Evolutionary conservation across 2,797 vertebrate species (phyloP).

Genomic region (Crax fasciolata): DNA sequence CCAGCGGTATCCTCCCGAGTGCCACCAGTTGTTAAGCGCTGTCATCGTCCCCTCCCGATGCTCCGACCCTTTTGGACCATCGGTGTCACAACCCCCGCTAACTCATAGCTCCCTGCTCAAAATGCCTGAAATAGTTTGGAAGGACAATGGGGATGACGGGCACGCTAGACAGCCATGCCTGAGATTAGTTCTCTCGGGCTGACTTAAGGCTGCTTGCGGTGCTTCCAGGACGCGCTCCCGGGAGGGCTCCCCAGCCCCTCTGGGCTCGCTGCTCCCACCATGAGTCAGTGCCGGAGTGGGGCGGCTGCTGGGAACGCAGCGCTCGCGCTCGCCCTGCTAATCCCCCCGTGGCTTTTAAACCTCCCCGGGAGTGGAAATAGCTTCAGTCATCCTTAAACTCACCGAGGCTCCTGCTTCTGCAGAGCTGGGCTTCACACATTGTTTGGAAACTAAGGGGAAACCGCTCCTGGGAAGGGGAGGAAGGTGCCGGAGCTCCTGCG

Average conservation of each 20-base stretch:
- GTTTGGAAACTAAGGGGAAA: slow-evolving; percentile 55
- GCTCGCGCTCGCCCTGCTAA: slow-evolving; percentile 70
- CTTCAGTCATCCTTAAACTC: slow-evolving; percentile 73
- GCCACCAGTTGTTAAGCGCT: slow-evolving; percentile 76
- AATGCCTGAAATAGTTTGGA: slow-evolving; percentile 87
- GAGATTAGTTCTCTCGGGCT: slow-evolving; percentile 83
- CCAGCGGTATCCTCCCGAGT: slow-evolving; percentile 78
- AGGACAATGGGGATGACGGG: slow-evolving; percentile 84
- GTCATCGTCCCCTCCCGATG: slow-evolving; percentile 78
- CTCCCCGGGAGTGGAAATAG: slow-evolving; percentile 54
- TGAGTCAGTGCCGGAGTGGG: slow-evolving; percentile 77
- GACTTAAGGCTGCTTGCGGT: slow-evolving; percentile 70
- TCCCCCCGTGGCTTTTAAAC: slow-evolving; percentile 68
- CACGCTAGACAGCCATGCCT: slow-evolving; percentile 85
- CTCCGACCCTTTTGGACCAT: slow-evolving; percentile 79
- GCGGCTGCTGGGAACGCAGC: slow-evolving; percentile 76
- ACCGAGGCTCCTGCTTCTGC: slow-evolving; percentile 45
- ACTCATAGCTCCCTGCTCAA: slow-evolving; percentile 84
- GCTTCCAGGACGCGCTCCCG: slow-evolving; percentile 72
- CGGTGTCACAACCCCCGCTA: slow-evolving; percentile 82
- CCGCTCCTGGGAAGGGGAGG: slow-evolving; percentile 6
- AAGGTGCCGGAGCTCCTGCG: slow-evolving; percentile 12
- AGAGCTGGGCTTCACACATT: slow-evolving; percentile 55
- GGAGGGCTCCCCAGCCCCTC: slow-evolving; percentile 69
- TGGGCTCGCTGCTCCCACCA: slow-evolving; percentile 74